phyloP scores from a whole-genome alignment of 2,797 vertebrate genomes.

The Lycodopsis pacificus region DNA sequence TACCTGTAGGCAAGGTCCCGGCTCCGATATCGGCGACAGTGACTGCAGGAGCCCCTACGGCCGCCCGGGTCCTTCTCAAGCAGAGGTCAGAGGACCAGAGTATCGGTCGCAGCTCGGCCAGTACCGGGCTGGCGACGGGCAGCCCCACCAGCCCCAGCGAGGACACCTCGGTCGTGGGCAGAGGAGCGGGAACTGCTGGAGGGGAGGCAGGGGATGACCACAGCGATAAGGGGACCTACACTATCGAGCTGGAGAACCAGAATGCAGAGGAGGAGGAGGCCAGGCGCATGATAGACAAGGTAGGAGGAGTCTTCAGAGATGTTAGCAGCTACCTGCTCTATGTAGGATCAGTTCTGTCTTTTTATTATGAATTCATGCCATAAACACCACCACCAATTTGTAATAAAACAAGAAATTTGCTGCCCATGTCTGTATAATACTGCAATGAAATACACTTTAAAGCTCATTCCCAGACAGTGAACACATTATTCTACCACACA shows the following conservation, averaged over 20 bases:
- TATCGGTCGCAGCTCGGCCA: conserved; percentile 89
- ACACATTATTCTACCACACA: not conserved
- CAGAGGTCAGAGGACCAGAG: conserved; percentile 94
- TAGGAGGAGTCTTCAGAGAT: conserved; percentile 70
- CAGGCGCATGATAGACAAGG: conserved; percentile 98
- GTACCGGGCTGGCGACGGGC: conserved; percentile 89
- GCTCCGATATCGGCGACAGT: conserved; percentile 79
- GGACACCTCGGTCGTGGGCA: conserved; percentile 82
- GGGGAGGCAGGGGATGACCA: conserved; percentile 91
- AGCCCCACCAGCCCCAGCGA: conserved; percentile 85
- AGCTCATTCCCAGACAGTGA: conserved; percentile 1
- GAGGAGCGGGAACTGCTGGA: conserved; percentile 60
- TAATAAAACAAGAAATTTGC: not conserved
- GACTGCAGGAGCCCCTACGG: conserved; percentile 81
- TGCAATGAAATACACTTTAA: conserved; percentile 2
- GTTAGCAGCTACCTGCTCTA: not conserved
- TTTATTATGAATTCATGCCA: not conserved
- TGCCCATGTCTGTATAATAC: not conserved
- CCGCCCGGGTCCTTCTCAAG: conserved; percentile 88
- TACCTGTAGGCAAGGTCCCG: conserved; percentile 68
- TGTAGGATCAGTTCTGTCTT: not conserved
- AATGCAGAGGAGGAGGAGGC: conserved; percentile 96
- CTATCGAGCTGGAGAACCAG: conserved; percentile 94
- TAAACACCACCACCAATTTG: not conserved
- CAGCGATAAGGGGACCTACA: conserved; percentile 98